Evolutionary conservation across 2,113 vertebrate species (phyloP), one percentile per base, ranked within the genome.

Genomic region (Smithornis capensis): DNA sequence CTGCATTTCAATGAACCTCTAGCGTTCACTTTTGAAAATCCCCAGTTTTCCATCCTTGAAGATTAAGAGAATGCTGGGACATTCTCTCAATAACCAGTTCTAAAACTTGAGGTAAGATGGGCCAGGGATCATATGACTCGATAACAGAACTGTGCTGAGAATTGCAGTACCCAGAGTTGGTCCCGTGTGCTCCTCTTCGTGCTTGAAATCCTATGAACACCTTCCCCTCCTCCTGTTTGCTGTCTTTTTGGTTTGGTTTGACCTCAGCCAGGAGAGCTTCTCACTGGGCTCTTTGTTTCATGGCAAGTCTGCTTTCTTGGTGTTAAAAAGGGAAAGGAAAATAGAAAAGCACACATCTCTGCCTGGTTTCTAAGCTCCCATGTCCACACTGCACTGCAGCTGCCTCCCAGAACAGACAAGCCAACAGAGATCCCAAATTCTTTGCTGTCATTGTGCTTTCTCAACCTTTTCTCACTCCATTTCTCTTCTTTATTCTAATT

Each of bases 311-410:
- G 2, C 42, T 79, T 88, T 77, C 64, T 94, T 65, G 22, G 45
- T 80, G 67, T 42, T 63, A 86, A 81, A 84, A 89, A 69, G 53
- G 24, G 74, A 93, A 87, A 97, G 55, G 42, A 71, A 83, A 85
- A 74, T 22, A 67, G 49, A 59, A 94, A 89, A 95, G 37, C 33
- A 31, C 1, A 1, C 8, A 23, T 6, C 29, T 85, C 45, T 94
- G 67, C 80, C 77, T 83, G 80, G 85, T 59, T 83, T 94, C 68
- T 86, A 3, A 91, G 88, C 38, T 96, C 86, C 78, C 45, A 7
- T 4, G 3, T 83, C 75, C 63, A 56, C 21, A 12, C 60, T 79
- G 47, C 14, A 14, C 85, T 1, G 3, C 67, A 88, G 87, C 67
- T 94, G 87, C 50, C 57, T 64, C 62, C 90, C 33, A 13, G 83